Conservation (phyloP, 30 jellyfish, hydroid and myxozoan species). For the Hydractinia echinata region DNA sequence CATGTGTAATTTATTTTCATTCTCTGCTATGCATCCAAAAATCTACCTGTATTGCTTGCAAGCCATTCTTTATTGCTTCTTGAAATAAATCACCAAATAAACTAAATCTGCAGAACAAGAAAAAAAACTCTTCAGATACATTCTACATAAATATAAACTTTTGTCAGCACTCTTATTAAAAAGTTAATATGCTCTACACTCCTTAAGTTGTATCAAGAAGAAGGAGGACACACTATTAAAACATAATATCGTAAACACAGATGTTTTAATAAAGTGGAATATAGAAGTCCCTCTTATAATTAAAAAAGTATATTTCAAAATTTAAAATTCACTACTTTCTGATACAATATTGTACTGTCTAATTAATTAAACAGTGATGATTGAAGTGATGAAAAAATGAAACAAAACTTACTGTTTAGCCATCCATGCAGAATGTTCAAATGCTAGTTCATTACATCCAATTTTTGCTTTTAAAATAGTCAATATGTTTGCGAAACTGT, state of each 20-base stretch:
- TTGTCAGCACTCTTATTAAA: too few species aligned
- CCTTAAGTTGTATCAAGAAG: too few species aligned
- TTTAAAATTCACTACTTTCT: not conserved
- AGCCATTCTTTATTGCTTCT: constrained; percentile 77
- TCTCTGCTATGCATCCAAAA: not conserved
- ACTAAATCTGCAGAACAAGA: constrained; percentile 32
- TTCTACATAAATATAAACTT: too few species aligned
- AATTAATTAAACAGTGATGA: not conserved
- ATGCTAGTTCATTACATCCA: constrained; percentile 58
- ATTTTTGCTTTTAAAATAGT: constrained; percentile 59
- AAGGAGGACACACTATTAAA: too few species aligned
- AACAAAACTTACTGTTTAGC: constrained; percentile 68
- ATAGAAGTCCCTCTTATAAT: too few species aligned
- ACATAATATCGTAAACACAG: too few species aligned
- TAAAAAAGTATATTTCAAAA: too few species aligned
- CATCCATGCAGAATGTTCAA: constrained; percentile 96
- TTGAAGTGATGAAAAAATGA: not conserved
- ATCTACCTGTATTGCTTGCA: constrained; percentile 87
- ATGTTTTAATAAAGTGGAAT: too few species aligned
- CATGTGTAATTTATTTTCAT: too few species aligned
- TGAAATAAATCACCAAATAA: constrained; percentile 78
- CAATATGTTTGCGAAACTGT: constrained; percentile 86
- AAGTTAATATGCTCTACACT: too few species aligned
- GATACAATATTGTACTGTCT: not conserved
- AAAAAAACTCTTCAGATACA: too few species aligned